phyloP scores from a whole-genome alignment of 2,797 vertebrate genomes.

The Chrosomus eos region DNA sequence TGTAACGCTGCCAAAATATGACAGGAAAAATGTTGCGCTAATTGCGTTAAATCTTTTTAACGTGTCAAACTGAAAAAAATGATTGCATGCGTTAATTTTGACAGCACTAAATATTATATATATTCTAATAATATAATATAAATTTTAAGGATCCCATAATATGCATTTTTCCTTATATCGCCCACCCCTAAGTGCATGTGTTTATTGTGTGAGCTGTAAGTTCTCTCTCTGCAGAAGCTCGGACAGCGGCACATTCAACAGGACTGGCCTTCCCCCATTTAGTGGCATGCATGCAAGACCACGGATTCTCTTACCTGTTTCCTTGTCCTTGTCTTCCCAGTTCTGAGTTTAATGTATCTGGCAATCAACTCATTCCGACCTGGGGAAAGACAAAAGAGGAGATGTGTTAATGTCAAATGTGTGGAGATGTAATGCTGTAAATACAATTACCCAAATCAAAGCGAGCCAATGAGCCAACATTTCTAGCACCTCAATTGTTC shows the following conservation, averaged over 20 bases:
- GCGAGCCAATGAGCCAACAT: background rate
- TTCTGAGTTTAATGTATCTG: conserved; percentile 99
- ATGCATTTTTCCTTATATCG: background rate
- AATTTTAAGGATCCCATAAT: background rate
- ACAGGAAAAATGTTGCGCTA: background rate
- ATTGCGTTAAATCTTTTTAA: background rate
- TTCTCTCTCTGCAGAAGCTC: conserved; percentile 68
- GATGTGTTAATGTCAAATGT: conserved; percentile 5
- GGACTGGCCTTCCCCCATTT: conserved; percentile 69
- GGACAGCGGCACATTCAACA: conserved; percentile 74
- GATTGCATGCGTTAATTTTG: background rate
- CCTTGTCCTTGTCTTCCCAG: conserved; percentile 98
- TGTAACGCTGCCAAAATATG: background rate
- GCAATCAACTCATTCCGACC: conserved; percentile 99
- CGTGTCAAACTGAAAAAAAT: background rate
- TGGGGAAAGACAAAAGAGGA: conserved; percentile 63
- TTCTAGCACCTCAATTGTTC: conserved; percentile 16
- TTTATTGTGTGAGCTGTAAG: background rate
- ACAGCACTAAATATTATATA: background rate
- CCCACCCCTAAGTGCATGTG: conserved; percentile 16
- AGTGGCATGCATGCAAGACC: conserved; percentile 71
- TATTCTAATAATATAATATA: background rate
- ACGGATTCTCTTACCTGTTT: conserved; percentile 91
- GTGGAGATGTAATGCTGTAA: background rate
- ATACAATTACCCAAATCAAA: conserved; percentile 27